Percentiles rank a stretch among this genome's conserved stretches.
Evolutionary conservation across 2,888 invertebrate species (phyloP).

Genomic region (Pheosia tremula): DNA sequence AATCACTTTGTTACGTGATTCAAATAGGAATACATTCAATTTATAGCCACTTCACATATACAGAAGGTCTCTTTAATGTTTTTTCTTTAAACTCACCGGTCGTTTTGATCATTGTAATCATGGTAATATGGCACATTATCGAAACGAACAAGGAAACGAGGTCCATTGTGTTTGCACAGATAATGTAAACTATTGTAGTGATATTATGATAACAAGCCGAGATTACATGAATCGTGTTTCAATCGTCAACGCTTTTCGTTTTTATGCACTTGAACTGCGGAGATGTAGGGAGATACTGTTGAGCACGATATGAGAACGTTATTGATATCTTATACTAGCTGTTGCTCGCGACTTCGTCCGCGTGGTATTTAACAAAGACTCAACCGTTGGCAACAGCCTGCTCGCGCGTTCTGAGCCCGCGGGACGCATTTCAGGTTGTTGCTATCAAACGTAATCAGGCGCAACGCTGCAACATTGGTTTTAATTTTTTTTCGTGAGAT

Average conservation of each 20-base stretch:
- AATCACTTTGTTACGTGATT: conserved; percentile 40
- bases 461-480: no score
- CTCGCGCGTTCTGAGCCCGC: no score
- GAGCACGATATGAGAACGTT: neutral
- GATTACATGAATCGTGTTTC: conserved; percentile 37
- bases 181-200: conserved; percentile 55
- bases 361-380: no score
- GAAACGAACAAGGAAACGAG: conserved; percentile 62
- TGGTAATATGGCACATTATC: conserved; percentile 54
- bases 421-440: no score
- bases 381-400: no score
- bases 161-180: conserved; percentile 58
- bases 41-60: conserved; percentile 24
- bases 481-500: no score
- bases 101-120: conserved; percentile 53
- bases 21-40: conserved; percentile 22
- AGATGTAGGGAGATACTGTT: neutral
- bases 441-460: no score
- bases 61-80: conserved; percentile 36
- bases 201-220: conserved; percentile 58
- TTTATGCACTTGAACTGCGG: conserved; percentile 7
- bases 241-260: conserved; percentile 34
- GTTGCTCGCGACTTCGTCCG: no score
- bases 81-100: conserved; percentile 34
- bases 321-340: no score